Conservation (phyloP, 2,888 invertebrate species). For the Cordilura impudica region DNA sequence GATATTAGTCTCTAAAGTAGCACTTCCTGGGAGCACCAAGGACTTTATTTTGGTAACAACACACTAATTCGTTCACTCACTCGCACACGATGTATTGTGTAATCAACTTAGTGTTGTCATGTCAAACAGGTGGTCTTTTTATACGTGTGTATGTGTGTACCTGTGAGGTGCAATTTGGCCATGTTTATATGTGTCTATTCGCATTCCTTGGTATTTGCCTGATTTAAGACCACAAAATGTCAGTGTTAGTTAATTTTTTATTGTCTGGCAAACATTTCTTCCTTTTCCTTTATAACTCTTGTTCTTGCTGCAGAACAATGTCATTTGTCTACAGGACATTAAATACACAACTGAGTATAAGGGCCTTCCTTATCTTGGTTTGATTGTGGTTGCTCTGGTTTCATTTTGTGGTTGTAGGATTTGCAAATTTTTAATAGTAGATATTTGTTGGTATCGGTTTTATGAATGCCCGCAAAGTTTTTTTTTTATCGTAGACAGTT, state of each 20-base stretch:
- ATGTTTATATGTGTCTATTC: not conserved
- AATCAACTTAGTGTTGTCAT: not conserved
- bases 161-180: not conserved
- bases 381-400: constrained; percentile 30
- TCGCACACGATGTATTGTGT: not conserved
- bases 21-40: not conserved
- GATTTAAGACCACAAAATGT: constrained; percentile 1
- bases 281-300: not conserved
- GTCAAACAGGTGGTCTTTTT: constrained; percentile 22
- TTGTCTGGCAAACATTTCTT: constrained; percentile 26
- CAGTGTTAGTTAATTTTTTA: constrained; percentile 8
- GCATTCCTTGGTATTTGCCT: not conserved
- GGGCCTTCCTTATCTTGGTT: constrained; percentile 8
- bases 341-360: constrained; percentile 5
- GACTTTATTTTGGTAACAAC: not conserved
- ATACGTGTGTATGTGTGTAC: not conserved
- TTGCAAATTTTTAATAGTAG: constrained; percentile 26
- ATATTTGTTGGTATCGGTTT: not conserved
- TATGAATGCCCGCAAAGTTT: not conserved
- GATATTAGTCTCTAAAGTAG: not conserved
- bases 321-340: constrained; percentile 34
- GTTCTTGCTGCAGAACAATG: not conserved
- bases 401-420: constrained; percentile 14
- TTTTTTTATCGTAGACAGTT: constrained; percentile 14
- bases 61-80: not conserved